phyloP scores from a whole-genome alignment of 2,113 vertebrate species.

The Maccullochella peelii region DNA sequence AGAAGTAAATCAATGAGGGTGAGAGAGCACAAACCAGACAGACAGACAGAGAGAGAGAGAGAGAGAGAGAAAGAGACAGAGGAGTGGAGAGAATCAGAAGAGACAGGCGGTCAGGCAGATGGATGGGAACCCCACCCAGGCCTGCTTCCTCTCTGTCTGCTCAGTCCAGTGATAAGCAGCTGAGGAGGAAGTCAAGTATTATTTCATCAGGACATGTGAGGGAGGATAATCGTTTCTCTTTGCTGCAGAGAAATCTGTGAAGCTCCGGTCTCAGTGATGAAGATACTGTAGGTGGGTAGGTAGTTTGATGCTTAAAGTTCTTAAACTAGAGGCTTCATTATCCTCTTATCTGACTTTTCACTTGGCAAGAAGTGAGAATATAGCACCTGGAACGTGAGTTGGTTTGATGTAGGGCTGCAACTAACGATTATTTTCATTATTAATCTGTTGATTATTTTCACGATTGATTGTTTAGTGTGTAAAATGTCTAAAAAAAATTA shows the following conservation, averaged over 20 bases:
- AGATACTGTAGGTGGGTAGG: conserved; percentile 32
- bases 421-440: too few species aligned
- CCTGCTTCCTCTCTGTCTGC: conserved; percentile 43
- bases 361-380: too few species aligned
- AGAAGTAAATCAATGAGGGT: conserved; percentile 69
- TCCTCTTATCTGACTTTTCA: not conserved
- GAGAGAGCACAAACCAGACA: conserved; percentile 24
- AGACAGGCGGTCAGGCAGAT: conserved; percentile 56
- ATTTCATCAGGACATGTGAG: conserved; percentile 46
- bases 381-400: too few species aligned
- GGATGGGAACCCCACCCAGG: conserved; percentile 72
- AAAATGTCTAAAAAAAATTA: too few species aligned
- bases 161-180: conserved; percentile 53
- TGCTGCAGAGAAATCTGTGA: conserved; percentile 16
- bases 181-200: conserved; percentile 64
- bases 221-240: conserved; percentile 24
- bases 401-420: too few species aligned
- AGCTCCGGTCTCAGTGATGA: conserved; percentile 14
- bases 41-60: not conserved
- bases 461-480: too few species aligned
- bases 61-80: conserved; percentile 34
- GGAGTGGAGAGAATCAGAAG: conserved; percentile 44
- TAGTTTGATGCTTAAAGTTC: conserved; percentile 15
- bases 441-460: too few species aligned
- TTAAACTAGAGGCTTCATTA: not conserved